Base-by-base conservation (phyloP, 2,888 invertebrate species). In the Ophion ellenae region DNA sequence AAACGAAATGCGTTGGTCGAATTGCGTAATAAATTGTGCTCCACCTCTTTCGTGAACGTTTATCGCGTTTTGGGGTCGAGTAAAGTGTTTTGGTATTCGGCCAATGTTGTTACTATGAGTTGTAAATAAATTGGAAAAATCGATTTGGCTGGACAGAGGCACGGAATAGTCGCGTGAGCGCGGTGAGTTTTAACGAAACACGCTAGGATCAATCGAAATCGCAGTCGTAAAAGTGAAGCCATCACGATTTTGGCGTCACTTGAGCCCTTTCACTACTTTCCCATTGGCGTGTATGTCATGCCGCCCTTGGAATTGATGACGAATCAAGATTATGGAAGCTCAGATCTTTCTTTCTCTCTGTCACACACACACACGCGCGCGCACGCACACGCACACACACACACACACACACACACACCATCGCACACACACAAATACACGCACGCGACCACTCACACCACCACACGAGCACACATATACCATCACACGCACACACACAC, bases 121-220 rank as follows among this genome's bases (percentile, higher is more conserved):
- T 11, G 59, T 20, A 24, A 61, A 73, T 40, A 11, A 59, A 73
- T 73, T 40, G 36, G 57, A 59, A 28, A 69, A 67, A 77, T 78
- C 61, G 78, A 78, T 78, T 40, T n/a, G 10, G n/a, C 14, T 69
- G n/a, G 73, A n/a, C 73, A 20, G 24, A 20, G 24, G 40, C 63
- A 63, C 74, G 74, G 14, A 45, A 79, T 28, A n/a, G 67, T 40
- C 17, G 28, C 67, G 67, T 11, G 73, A n/a, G 32, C 63, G 61
- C 45, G 28, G 69, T 6, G 24, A 59, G 45, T 70, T 63, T 70
- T 63, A 70, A 79, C 70, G 61, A 59, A 69, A 59, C 69, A 69
- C 59, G 69, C 78, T 59, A 78, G 47, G 61, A 70, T 69, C 24
- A 70, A 78, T 70, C 78, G 63, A 53, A 64, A 53, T 24, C 64